Conservation (phyloP, 2,113 vertebrate genomes). For the Chionis minor region DNA sequence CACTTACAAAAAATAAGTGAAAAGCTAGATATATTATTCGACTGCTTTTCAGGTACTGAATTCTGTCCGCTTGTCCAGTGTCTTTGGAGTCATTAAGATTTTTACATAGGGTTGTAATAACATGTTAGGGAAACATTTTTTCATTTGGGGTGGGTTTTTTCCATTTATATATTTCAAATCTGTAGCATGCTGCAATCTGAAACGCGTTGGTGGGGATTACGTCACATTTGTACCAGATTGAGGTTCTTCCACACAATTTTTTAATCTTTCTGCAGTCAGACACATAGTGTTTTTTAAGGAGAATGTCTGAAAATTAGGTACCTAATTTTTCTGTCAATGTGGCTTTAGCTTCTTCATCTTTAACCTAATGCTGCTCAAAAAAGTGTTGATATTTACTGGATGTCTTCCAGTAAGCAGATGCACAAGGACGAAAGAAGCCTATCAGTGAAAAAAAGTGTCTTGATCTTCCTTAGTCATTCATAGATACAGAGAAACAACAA, state of each 20-base stretch:
- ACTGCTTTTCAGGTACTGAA: not conserved
- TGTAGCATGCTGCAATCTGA: not conserved
- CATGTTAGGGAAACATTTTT: not conserved
- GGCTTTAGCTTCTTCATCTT: not conserved
- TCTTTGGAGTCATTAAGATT: not conserved
- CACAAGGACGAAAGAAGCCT: not conserved
- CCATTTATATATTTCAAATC: not conserved
- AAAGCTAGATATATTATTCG: not conserved
- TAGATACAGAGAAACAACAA: not conserved
- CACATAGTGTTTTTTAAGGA: not conserved
- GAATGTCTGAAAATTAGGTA: not conserved
- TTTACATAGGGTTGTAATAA: not conserved
- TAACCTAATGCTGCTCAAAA: not conserved
- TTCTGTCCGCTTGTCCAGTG: not conserved
- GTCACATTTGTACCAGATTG: not conserved
- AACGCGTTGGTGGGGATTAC: not conserved
- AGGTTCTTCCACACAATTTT: not conserved
- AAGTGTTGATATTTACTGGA: not conserved
- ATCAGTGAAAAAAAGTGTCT: not conserved
- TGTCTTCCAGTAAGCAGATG: not conserved
- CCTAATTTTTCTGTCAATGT: not conserved
- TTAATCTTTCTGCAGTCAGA: not conserved
- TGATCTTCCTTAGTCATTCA: constrained; percentile 24
- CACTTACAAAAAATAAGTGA: not conserved
- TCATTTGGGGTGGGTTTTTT: not conserved